A percentile compares a stretch with the other conserved stretches of the same genome.
Evolutionary conservation across 2,888 invertebrate genomes (phyloP).

Genomic region (Steinernema scapterisci): DNA sequence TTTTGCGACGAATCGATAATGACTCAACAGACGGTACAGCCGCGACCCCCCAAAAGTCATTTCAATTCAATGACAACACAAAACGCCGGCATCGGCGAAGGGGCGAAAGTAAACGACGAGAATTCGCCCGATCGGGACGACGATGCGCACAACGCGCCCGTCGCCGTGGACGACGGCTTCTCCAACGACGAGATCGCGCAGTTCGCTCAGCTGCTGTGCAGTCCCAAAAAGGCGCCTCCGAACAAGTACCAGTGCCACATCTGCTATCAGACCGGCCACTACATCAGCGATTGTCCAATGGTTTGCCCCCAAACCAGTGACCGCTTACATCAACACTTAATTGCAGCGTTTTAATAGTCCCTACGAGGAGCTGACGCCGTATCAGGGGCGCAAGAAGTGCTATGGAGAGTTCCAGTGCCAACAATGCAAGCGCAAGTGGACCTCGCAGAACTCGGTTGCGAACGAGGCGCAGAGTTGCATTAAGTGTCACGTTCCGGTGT

Average conservation of each 20-base stretch:
- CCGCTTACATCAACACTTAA: neutral
- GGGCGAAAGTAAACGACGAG: constrained; percentile 16
- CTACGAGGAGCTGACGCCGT: constrained; percentile 66
- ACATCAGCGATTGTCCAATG: constrained; percentile 65
- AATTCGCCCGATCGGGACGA: neutral
- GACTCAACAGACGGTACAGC: neutral
- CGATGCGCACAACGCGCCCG: neutral
- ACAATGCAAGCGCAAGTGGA: constrained; percentile 58
- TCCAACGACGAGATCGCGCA: constrained; percentile 61
- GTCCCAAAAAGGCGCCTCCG: constrained; percentile 66
- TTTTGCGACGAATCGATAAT: neutral
- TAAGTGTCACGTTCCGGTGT: constrained; percentile 66
- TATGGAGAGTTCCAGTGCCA: constrained; percentile 65
- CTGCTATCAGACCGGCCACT: constrained; percentile 64
- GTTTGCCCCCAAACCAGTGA: constrained; percentile 34
- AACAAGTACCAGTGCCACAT: constrained; percentile 66
- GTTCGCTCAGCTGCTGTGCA: constrained; percentile 64
- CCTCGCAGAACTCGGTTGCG: constrained; percentile 64
- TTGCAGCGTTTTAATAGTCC: constrained; percentile 65
- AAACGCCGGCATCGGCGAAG: neutral
- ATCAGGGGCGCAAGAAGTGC: constrained; percentile 67
- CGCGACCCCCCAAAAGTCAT: constrained; percentile 4
- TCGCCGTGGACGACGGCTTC: constrained; percentile 62
- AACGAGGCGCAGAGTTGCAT: constrained; percentile 67
- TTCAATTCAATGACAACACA: constrained; percentile 20